Conservation (phyloP, 2,888 invertebrate genomes). For the Melangyna quadrimaculata region DNA sequence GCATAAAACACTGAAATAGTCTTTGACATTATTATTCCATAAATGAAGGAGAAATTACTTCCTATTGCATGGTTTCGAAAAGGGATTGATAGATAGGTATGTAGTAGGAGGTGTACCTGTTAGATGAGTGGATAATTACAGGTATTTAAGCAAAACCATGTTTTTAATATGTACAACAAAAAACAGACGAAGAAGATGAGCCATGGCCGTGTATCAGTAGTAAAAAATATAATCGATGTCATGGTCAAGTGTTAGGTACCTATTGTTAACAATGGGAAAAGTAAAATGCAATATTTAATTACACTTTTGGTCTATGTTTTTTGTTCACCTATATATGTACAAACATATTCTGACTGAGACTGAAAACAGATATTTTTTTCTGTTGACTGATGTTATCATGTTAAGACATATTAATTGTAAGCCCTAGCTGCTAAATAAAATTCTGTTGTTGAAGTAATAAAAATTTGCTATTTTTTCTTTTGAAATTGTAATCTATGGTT, state of each 20-base stretch:
- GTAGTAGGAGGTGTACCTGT: not conserved
- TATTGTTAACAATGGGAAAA: not conserved
- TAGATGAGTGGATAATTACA: conserved; percentile 17
- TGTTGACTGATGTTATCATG: not conserved
- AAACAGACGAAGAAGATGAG: not conserved
- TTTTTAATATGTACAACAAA: not conserved
- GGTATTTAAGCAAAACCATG: conserved; percentile 21
- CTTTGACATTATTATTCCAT: conserved; percentile 49
- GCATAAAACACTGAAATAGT: conserved; percentile 45
- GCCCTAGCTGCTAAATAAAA: not conserved
- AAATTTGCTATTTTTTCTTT: not conserved
- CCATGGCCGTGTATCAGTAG: not conserved
- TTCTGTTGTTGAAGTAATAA: not conserved
- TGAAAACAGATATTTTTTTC: not conserved
- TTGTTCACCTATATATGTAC: conserved; percentile 3
- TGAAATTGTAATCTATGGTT: not conserved
- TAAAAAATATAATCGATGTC: conserved; percentile 21
- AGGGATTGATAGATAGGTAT: conserved; percentile 5
- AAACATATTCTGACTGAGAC: not conserved
- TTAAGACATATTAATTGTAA: not conserved
- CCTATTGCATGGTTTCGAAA: conserved; percentile 17
- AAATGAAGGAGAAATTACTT: conserved; percentile 28
- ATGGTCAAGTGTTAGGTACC: conserved; percentile 3
- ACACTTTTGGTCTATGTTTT: not conserved
- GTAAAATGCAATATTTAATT: conserved; percentile 17